These are phyloP conservation scores for Luperina testacea DNA, from an alignment of 2,888 invertebrate genomes.

Conservation along the genomic window DNA sequence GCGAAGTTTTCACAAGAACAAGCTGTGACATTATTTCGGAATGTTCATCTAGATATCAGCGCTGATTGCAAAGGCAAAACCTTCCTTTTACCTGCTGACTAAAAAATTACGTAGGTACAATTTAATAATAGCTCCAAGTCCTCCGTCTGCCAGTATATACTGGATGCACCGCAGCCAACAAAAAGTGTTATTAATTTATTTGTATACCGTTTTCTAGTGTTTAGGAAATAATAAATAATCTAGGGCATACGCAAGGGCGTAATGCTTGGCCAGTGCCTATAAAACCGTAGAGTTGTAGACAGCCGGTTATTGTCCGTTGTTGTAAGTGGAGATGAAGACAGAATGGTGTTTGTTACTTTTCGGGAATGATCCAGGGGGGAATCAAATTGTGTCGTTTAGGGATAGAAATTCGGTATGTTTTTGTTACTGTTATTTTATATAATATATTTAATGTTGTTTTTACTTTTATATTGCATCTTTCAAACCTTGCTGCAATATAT, in stretches of 20 bases:
- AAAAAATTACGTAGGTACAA: neutral
- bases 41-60: too few species aligned
- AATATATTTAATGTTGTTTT: too few species aligned
- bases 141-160: neutral
- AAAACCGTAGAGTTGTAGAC: conserved; percentile 15
- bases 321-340: conserved; percentile 11
- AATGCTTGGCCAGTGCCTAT: conserved; percentile 32
- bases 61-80: neutral
- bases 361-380: neutral
- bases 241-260: conserved; percentile 25
- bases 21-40: too few species aligned
- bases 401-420: conserved; percentile 12
- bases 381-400: conserved; percentile 19
- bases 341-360: conserved; percentile 2
- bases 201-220: neutral
- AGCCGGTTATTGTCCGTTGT: neutral
- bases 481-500: neutral
- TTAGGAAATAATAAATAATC: conserved; percentile 20
- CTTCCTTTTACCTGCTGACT: neutral
- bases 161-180: conserved; percentile 5
- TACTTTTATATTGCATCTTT: neutral
- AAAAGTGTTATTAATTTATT: conserved; percentile 1
- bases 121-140: neutral
- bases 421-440: neutral
- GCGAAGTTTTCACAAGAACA: too few species aligned